These are phyloP conservation scores for Drosophila meridiana DNA, from an alignment of 2,888 invertebrate species.

Conservation along the genomic window DNA sequence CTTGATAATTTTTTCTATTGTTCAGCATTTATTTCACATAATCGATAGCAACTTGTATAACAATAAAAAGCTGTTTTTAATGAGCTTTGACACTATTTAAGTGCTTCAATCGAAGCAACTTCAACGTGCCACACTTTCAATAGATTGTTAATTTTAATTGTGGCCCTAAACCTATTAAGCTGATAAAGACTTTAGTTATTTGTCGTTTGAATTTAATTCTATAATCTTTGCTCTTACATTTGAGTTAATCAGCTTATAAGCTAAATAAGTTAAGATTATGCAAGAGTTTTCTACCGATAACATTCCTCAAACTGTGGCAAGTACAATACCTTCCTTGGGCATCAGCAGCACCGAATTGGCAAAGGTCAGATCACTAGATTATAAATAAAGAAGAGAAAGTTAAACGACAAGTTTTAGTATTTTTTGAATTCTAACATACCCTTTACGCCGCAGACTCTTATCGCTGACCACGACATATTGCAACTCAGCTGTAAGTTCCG, in stretches of 20 bases:
- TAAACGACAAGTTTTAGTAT: too few species aligned
- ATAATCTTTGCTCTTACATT: neutral
- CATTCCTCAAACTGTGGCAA: slow-evolving; percentile 58
- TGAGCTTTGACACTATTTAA: slow-evolving; percentile 4
- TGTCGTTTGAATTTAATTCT: neutral
- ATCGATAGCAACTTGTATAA: neutral
- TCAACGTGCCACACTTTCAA: neutral
- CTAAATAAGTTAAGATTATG: slow-evolving; percentile 24
- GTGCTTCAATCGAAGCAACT: too few species aligned
- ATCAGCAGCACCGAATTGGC: slow-evolving; percentile 72
- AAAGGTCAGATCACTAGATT: slow-evolving; percentile 67
- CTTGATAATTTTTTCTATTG: neutral
- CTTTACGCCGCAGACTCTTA: slow-evolving; percentile 74
- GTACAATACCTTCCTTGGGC: slow-evolving; percentile 82
- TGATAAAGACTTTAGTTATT: slow-evolving; percentile 9
- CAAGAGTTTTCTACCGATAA: neutral
- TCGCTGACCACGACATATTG: slow-evolving; percentile 78
- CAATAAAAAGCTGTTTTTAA: neutral
- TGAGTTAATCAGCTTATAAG: neutral
- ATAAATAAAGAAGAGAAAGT: too few species aligned
- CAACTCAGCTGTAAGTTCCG: slow-evolving; percentile 59
- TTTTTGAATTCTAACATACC: slow-evolving; percentile 54
- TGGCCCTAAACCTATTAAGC: neutral
- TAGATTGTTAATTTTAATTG: neutral
- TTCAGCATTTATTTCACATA: neutral